These are phyloP conservation scores for Plebejus melissa DNA, from an alignment of 2,888 invertebrate species.

Conservation along the genomic window DNA sequence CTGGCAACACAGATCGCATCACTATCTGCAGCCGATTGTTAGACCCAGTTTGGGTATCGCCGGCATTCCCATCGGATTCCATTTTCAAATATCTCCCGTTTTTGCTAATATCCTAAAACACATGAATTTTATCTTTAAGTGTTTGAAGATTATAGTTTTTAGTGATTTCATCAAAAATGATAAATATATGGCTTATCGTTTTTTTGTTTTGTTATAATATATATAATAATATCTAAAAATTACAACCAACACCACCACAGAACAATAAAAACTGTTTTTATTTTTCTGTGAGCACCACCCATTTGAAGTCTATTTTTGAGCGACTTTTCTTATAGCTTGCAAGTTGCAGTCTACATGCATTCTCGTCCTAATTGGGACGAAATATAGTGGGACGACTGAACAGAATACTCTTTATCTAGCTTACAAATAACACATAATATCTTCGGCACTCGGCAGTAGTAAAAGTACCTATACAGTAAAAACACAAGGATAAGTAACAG, in stretches of 20 bases:
- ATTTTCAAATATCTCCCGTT: constrained; percentile 33
- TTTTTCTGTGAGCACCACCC: too few species aligned
- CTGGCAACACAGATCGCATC: constrained; percentile 46
- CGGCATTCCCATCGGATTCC: constrained; percentile 52
- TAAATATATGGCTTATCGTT: not conserved
- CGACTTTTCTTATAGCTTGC: not conserved
- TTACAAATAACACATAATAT: too few species aligned
- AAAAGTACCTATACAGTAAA: too few species aligned
- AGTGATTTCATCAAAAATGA: not conserved
- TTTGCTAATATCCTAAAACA: constrained; percentile 8
- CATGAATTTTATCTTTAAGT: constrained; percentile 14
- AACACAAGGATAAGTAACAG: too few species aligned
- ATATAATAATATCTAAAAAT: too few species aligned
- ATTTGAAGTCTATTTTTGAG: not conserved
- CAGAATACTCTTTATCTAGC: not conserved
- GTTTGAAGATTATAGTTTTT: constrained; percentile 2
- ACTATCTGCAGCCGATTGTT: constrained; percentile 63
- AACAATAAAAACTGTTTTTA: too few species aligned
- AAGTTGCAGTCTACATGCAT: not conserved
- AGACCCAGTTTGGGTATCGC: constrained; percentile 66
- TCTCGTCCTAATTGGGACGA: not conserved
- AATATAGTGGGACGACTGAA: not conserved
- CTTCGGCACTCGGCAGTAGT: too few species aligned
- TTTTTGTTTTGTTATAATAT: not conserved
- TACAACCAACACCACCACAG: too few species aligned